Percentiles rank a stretch among this genome's conserved stretches.
Conservation (phyloP, 2,113 vertebrate species). For the Pomatostomus ruficeps region DNA sequence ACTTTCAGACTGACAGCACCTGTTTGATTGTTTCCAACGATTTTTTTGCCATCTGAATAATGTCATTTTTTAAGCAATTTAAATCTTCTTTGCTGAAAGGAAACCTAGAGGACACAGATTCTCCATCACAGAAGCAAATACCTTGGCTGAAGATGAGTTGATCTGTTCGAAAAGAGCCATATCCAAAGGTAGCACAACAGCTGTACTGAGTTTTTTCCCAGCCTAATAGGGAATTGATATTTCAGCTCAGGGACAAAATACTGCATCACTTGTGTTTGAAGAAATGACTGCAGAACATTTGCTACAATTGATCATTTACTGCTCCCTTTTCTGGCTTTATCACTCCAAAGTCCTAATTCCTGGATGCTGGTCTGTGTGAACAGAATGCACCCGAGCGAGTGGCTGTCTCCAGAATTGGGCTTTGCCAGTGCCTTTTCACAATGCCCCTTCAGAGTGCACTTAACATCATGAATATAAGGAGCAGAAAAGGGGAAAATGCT, state of each 20-base stretch:
- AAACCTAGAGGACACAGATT: background rate
- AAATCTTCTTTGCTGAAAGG: background rate
- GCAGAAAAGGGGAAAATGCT: background rate
- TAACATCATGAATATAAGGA: background rate
- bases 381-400: background rate
- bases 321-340: background rate
- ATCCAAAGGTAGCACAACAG: constrained; percentile 29
- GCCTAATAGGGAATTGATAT: constrained; percentile 23
- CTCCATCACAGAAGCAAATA: background rate
- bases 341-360: background rate
- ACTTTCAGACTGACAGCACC: constrained; percentile 8
- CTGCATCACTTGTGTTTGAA: constrained; percentile 30
- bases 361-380: background rate
- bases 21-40: background rate
- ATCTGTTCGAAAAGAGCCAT: background rate
- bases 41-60: background rate
- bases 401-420: background rate
- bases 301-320: constrained; percentile 24
- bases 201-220: background rate
- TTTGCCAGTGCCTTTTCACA: background rate
- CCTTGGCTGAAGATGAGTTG: constrained; percentile 1
- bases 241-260: constrained; percentile 30
- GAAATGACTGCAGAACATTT: constrained; percentile 36
- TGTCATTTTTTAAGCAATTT: background rate
- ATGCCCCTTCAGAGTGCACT: background rate